Conservation (phyloP, 2,888 invertebrate genomes). For the Drosophila longiperda region DNA sequence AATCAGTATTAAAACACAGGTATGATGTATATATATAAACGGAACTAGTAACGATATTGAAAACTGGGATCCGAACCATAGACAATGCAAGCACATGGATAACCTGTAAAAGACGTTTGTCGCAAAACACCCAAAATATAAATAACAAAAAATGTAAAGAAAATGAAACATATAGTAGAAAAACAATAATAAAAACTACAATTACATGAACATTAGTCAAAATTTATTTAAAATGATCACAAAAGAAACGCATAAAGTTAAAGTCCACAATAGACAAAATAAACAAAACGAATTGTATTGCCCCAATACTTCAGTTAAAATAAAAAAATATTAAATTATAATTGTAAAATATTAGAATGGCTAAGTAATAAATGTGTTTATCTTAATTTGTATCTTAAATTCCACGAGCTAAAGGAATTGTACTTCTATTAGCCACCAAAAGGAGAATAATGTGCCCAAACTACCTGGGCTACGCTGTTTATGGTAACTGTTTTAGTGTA, state of each 20-base stretch:
- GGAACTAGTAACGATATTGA: conserved; percentile 81
- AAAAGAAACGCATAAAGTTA: conserved; percentile 39
- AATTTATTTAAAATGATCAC: conserved; percentile 64
- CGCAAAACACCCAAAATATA: conserved; percentile 55
- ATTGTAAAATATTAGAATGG: conserved; percentile 54
- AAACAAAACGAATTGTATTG: conserved; percentile 2
- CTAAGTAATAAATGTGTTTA: conserved; percentile 48
- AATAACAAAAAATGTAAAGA: conserved; percentile 37
- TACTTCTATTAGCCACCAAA: conserved; percentile 66
- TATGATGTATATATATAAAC: conserved; percentile 16
- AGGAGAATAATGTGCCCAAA: conserved; percentile 80
- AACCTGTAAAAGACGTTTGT: conserved; percentile 80
- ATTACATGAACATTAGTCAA: conserved; percentile 26
- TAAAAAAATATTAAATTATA: background rate
- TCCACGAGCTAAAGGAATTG: background rate
- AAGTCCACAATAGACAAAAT: conserved; percentile 34
- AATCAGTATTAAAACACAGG: conserved; percentile 30
- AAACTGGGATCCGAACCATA: conserved; percentile 83
- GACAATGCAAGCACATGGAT: conserved; percentile 84
- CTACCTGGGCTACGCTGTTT: conserved; percentile 82
- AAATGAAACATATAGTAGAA: conserved; percentile 32
- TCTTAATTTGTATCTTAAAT: background rate
- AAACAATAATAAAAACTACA: conserved; percentile 19
- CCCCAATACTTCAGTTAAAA: background rate
- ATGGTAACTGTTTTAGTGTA: conserved; percentile 67